These are phyloP conservation scores for Brachionichthys hirsutus DNA, from an alignment of 2,113 vertebrate species.

Conservation along the genomic window DNA sequence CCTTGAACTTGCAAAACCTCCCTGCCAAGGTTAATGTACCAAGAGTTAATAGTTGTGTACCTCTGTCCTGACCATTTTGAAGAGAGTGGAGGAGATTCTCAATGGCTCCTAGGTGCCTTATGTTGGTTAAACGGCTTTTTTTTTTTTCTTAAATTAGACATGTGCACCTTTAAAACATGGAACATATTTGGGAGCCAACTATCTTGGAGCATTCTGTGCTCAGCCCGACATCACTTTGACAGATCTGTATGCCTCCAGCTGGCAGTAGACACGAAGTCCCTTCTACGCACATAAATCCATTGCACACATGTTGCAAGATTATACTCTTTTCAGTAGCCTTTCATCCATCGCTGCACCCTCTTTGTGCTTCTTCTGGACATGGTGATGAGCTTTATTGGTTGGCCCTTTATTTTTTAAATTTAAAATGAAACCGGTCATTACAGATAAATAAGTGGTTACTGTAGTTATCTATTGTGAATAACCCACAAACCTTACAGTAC, in stretches of 20 bases:
- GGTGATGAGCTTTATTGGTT: background rate
- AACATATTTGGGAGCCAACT: slow-evolving; percentile 68
- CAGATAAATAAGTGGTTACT: background rate
- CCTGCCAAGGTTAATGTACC: slow-evolving; percentile 73
- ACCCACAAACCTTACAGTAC: slow-evolving; percentile 25
- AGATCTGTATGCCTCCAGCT: slow-evolving; percentile 55
- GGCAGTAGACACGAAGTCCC: slow-evolving; percentile 36
- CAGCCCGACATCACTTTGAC: slow-evolving; percentile 29
- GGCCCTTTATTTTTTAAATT: slow-evolving; percentile 10
- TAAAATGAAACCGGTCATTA: background rate
- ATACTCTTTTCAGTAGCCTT: slow-evolving; percentile 13
- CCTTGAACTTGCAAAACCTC: slow-evolving; percentile 70
- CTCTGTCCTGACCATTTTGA: slow-evolving; percentile 61
- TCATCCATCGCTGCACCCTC: background rate
- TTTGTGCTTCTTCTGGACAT: slow-evolving; percentile 6
- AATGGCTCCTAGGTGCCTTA: slow-evolving; percentile 53
- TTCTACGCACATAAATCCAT: slow-evolving; percentile 8
- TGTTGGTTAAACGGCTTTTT: slow-evolving; percentile 38
- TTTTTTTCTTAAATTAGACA: slow-evolving; percentile 73
- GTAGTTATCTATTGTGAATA: background rate
- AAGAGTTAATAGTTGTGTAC: slow-evolving; percentile 67
- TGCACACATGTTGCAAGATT: slow-evolving; percentile 26
- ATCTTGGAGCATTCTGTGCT: slow-evolving; percentile 44
- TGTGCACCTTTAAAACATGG: slow-evolving; percentile 51
- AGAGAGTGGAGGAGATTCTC: slow-evolving; percentile 41